Evolutionary conservation across 1,140 invertebrate genomes (phyloP), one percentile per base, ranked within the genome.

Genomic region (Atta cephalotes): DNA sequence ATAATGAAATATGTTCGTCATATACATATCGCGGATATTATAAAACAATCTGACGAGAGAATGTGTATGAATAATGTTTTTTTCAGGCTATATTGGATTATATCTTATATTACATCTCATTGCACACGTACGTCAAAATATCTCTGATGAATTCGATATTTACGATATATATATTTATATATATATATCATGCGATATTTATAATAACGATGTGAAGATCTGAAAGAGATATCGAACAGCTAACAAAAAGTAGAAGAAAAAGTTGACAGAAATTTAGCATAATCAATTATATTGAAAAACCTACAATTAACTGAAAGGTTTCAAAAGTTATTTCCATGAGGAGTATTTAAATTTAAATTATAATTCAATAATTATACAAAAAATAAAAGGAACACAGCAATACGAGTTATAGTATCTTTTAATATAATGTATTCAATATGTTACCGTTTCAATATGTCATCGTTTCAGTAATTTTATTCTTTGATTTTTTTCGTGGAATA

Each of bases 51-150:
- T 3, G 45, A 79, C 16, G 28, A 45, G 25, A 31, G 56, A 0
- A 25, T 25, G 25, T 25, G 25, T 14, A 5, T 3, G 5, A 71
- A 71, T n/a, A 60, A 72, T 39, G 25, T 25, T 25, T 25, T 35
- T 35, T 68, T n/a, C 7, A 7, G 18, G 6, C 25, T 60, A 60
- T 82, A 60, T 72, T 31, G 62, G 49, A 77, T 45, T 45, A 45
- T 10, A 10, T 45, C 39, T 45, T 10, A 45, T 45, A 3, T 45
- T 45, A 10, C 39, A 51, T 28, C 12, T 39, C 39, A 39, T 16
- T 35, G 35, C 56, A 62, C n/a, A 39, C 35, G 21, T 28, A 58
- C 21, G 14, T 78, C 39, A 60, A 63, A 14, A 63, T 77, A 78
- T 58, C 63, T 63, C 63, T 28, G 16, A 56, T 39, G n/a, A 3